Evolutionary conservation across 2,113 vertebrate genomes (phyloP).

Genomic region (Silurus meridionalis): DNA sequence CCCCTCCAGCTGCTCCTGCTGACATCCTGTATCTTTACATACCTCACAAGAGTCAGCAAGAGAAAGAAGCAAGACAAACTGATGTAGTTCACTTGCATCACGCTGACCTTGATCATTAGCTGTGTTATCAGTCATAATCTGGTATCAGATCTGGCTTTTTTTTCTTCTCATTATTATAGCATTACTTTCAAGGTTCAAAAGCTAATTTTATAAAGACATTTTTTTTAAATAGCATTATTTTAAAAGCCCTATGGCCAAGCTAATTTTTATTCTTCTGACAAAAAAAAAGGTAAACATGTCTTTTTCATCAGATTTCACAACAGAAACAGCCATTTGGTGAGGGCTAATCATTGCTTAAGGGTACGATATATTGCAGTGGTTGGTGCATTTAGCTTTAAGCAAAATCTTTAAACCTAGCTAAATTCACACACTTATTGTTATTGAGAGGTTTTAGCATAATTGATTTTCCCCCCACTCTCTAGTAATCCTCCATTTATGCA

Average conservation of each 20-base stretch:
- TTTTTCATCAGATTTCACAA: constrained; percentile 31
- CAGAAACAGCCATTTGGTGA: constrained; percentile 21
- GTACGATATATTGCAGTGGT: constrained; percentile 23
- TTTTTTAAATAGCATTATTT: constrained; percentile 1
- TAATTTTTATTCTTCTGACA: constrained; percentile 10
- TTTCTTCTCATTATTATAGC: not conserved
- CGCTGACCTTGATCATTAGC: constrained; percentile 43
- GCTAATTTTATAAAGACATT: not conserved
- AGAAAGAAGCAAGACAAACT: constrained; percentile 19
- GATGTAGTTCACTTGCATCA: constrained; percentile 19
- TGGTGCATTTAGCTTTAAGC: constrained; percentile 26
- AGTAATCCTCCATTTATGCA: constrained; percentile 42
- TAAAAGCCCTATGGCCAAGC: not conserved
- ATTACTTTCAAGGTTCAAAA: not conserved
- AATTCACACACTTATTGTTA: constrained; percentile 53
- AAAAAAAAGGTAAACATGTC: not conserved
- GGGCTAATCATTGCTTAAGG: constrained; percentile 34
- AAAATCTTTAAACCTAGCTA: constrained; percentile 41
- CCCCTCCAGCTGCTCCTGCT: constrained; percentile 31
- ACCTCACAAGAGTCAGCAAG: constrained; percentile 24
- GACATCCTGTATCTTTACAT: constrained; percentile 39
- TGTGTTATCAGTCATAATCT: constrained; percentile 37
- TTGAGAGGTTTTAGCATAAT: constrained; percentile 51
- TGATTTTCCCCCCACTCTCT: constrained; percentile 36
- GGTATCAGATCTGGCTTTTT: constrained; percentile 17